Evolutionary conservation across 2,113 vertebrate genomes (phyloP).

Genomic region (Ictidomys tridecemlineatus): DNA sequence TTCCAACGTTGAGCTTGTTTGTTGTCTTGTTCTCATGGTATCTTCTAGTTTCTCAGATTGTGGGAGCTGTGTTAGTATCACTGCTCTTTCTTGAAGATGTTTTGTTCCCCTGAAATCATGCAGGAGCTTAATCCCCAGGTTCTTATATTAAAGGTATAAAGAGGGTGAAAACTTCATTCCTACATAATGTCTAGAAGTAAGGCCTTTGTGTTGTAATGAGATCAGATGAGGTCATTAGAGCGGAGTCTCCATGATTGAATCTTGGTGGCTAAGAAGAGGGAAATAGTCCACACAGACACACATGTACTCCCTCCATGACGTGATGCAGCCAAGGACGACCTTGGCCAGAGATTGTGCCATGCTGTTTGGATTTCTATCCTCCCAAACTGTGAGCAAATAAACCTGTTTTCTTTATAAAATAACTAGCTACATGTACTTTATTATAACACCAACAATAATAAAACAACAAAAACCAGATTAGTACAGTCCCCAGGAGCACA

Average conservation of each 20-base stretch:
- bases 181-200: not conserved
- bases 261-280: not conserved
- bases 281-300: not conserved
- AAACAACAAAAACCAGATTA: not conserved
- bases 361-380: not conserved
- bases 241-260: not conserved
- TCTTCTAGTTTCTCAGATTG: not conserved
- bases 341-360: not conserved
- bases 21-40: slow-evolving; percentile 39
- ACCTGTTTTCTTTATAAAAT: not conserved
- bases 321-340: too few species aligned
- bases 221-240: not conserved
- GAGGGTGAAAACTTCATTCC: not conserved
- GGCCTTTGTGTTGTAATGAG: not conserved
- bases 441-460: not conserved
- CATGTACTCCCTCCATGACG: not conserved
- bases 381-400: not conserved
- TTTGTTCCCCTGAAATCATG: not conserved
- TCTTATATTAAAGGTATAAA: not conserved
- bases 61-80: not conserved
- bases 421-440: not conserved
- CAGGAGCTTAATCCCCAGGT: not conserved
- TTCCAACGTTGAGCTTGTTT: slow-evolving; percentile 9
- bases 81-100: not conserved
- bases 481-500: not conserved